Base-by-base conservation (phyloP, 1,140 invertebrate genomes). In the Heliothis virescens region DNA sequence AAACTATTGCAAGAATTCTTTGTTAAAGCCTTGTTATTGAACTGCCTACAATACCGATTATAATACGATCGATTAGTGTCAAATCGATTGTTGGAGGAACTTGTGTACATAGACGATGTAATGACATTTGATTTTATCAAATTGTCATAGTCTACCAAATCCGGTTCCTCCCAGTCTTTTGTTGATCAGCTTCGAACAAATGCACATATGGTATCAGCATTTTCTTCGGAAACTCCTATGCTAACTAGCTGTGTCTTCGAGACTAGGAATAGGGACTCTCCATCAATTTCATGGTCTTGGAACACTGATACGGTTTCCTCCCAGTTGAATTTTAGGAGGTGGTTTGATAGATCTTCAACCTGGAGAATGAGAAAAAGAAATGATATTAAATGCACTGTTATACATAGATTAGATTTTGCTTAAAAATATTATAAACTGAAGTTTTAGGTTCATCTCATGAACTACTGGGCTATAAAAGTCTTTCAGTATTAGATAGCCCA, bases 281-380 rank as follows among this genome's bases (percentile, higher is more conserved):
- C 93, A 29, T 94, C 93, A 1, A 94, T 91, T 72, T 94, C 93
- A 52, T 94, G 91, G 62, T 94, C 93, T 73, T 84, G 85, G 15
- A 94, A 83, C 10, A 89, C 76, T 59, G 88, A 81, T 5, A 89
- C 86, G 7, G 92, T 92, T 53, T 93, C 89, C 0, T 74, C 73
- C 93, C 93, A 94, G 1, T 86, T 79, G 69, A 69, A 87, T 47
- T 90, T 88, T 3, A 79, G 69, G 7, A 94, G 83, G 71, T 93
- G 87, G 10, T 81, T 53, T 41, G 83, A 77, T 52, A 94, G 67
- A 57, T 93, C 60, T 41, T 91, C 86, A 0, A 90, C 87, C 92
- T 94, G 89, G 7, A 9, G n/a, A n/a, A n/a, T n/a, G n/a, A n/a
- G n/a, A n/a, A n/a, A n/a, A n/a, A n/a, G n/a, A n/a, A n/a, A n/a